Base-by-base conservation (phyloP, 2,113 vertebrate genomes). In the Connochaetes taurinus region DNA sequence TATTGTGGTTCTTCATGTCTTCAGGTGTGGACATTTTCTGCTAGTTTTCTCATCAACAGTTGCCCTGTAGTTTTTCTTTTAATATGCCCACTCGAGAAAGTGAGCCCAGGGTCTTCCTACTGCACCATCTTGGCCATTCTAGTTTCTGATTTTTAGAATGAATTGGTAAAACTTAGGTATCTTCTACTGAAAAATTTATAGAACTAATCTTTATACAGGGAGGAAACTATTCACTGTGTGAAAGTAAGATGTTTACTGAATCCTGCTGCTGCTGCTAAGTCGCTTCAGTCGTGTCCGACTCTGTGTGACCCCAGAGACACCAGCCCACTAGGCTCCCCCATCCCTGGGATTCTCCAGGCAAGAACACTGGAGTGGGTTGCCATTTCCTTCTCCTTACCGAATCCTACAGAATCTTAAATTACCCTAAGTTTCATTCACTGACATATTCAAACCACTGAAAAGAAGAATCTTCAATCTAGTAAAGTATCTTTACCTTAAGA, bases 401-500 rank as follows among this genome's bases (percentile, higher is more conserved):
- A 91, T 91, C 21, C 21, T 19, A 57, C 25, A 60, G 58, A 64
- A 92, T 67, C 43, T 82, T 67, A 55, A 86, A 52, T 92, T 80
- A 33, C n/a, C 83, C 52, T 64, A 9, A 95, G 53, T 91, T 40
- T 97, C 36, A 91, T 92, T 76, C 40, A 58, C 27, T 87, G 55
- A 95, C 94, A 94, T 53, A 76, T 71, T 81, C 86, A 93, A 58
- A 55, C 82, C 53, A 62, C 33, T 53, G 95, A 87, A 45, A 94
- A 98, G 78, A 87, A 82, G 14, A 60, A 87, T 92, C 36, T 12
- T 87, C 92, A 74, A 95, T 86, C 76, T 57, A 97, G 58, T 81
- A 88, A 96, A 91, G 88, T 91, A 82, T 62, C 67, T 96, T 93
- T 95, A 55, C 94, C 91, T 95, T 62, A 92, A 97, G 86, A 95